Evolutionary conservation across 53 echinoderm and acorn worm species (phyloP), one percentile per base, ranked within the genome.

Genomic region (Echinometra lucunter): DNA sequence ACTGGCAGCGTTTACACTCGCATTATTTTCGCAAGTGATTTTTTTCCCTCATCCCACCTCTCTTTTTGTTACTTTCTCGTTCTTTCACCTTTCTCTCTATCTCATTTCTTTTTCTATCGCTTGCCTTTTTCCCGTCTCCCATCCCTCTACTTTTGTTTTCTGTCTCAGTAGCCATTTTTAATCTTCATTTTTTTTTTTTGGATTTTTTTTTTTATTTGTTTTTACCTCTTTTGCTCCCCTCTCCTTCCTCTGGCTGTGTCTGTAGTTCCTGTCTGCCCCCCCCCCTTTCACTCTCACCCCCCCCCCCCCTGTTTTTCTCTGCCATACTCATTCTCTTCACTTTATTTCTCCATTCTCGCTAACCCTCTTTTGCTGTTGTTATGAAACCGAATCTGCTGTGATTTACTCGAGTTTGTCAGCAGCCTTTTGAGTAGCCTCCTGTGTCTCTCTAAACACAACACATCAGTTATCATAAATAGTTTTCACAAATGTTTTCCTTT

Each of bases 401-500:
- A 4, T 6, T 9, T 53, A 53, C 40, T 44, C n/a, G 49, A 45
- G 28, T 49, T 83, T 25, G 53, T 53, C 81, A 81, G 21, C 11
- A 81, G 44, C 42, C 81, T 44, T 81, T 81, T 21, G 78, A 78
- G 38, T 19, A 78, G 38, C 21, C 28, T 88, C 88, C 55, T 12
- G 13, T 53, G 30, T 88, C 88, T 53, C 5, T 44, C 83, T 38
- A 6, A 44, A 88, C 47, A 25, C 11, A 55, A 83, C 19, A 21
- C 34, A 57, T 88, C 38, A 60, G 60, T 90, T 53, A 47, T 49
- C 85, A 28, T 49, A 49, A 85, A 49, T 85, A 30, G 47, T 49
- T 85, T 85, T 30, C 13, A 53, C 30, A 85, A 40, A 85, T 47
- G 53, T 85, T 53, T 85, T 85, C 85, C 10, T 85, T 85, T 85